A percentile compares a stretch with the other conserved stretches of the same genome.
Conservation (phyloP, 2,113 vertebrate genomes). For the Eulemur macaco region DNA sequence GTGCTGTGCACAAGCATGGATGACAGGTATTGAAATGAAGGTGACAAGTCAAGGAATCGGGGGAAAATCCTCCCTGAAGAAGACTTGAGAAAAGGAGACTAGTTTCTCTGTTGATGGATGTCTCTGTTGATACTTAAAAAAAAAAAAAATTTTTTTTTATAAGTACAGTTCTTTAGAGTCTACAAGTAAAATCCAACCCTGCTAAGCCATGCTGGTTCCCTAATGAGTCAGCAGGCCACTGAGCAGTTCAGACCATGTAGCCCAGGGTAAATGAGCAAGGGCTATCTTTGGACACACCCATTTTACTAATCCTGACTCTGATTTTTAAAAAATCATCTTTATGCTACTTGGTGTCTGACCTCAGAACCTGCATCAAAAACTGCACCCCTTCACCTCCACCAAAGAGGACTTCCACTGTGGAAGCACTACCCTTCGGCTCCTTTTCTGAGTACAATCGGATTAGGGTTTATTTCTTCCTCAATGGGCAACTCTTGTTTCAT, state of each 20-base stretch:
- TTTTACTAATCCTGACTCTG: conserved; percentile 58
- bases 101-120: neutral
- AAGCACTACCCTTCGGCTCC: neutral
- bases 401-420: neutral
- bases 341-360: conserved; percentile 13
- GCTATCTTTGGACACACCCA: conserved; percentile 79
- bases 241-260: conserved; percentile 55
- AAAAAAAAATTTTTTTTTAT: neutral
- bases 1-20: neutral
- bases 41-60: conserved; percentile 31
- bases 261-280: conserved; percentile 43
- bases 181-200: conserved; percentile 53
- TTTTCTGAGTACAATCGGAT: neutral
- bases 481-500: conserved; percentile 61
- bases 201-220: conserved; percentile 55
- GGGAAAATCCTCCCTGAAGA: neutral
- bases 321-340: neutral
- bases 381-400: neutral
- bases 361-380: conserved; percentile 21
- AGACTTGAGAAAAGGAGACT: neutral
- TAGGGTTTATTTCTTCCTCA: conserved; percentile 22
- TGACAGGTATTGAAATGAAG: conserved; percentile 39
- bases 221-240: conserved; percentile 76
- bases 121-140: neutral
- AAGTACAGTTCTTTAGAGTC: conserved; percentile 34